Percentiles rank a stretch among this genome's conserved stretches.
phyloP scores from a whole-genome alignment of 2,888 invertebrate genomes.

The Sinelater perroti region DNA sequence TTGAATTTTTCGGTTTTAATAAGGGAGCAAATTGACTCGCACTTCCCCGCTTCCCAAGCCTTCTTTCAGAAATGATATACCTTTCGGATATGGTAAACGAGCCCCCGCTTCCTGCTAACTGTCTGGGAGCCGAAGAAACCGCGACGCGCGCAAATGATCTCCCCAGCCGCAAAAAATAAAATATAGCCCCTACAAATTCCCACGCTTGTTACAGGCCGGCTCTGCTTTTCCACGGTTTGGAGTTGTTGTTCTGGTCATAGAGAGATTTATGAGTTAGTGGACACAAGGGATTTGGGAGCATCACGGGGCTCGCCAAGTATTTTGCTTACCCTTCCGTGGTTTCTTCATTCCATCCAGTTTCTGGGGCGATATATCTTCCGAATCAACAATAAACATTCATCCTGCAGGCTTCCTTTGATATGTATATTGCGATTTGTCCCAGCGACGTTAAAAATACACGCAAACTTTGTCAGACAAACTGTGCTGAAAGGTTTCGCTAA shows the following conservation, averaged over 20 bases:
- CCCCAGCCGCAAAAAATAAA: constrained; percentile 21
- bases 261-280: constrained; percentile 38
- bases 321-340: constrained; percentile 29
- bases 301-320: constrained; percentile 28
- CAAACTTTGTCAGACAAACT: too few species aligned
- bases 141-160: constrained; percentile 13
- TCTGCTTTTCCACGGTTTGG: constrained; percentile 28
- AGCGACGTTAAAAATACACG: neutral
- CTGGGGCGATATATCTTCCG: constrained; percentile 21
- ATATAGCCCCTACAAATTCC: constrained; percentile 30
- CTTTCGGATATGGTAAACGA: constrained; percentile 25
- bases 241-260: constrained; percentile 36
- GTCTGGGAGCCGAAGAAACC: constrained; percentile 2
- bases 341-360: constrained; percentile 24
- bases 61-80: too few species aligned
- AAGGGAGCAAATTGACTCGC: too few species aligned
- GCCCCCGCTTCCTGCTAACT: constrained; percentile 21
- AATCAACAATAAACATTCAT: constrained; percentile 19
- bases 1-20: too few species aligned
- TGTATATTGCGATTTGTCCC: neutral
- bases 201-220: constrained; percentile 31
- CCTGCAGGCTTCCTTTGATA: neutral
- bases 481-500: too few species aligned
- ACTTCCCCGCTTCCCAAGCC: too few species aligned
- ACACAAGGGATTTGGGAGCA: constrained; percentile 31